These are phyloP conservation scores for Parotocinclus haroldoi DNA, from an alignment of 2,797 vertebrate genomes.

Conservation along the genomic window DNA sequence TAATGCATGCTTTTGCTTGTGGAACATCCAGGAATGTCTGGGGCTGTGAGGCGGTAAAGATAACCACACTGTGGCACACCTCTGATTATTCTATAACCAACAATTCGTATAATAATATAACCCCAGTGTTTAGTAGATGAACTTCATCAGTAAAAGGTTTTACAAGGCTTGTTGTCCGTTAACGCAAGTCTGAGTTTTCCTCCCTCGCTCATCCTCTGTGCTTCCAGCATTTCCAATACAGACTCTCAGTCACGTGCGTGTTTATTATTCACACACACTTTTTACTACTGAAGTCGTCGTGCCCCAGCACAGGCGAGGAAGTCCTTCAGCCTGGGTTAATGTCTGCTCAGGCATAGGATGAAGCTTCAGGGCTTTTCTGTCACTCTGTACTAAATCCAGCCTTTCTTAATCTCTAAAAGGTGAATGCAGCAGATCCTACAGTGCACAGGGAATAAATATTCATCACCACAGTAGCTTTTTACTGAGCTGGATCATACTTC, in stretches of 20 bases:
- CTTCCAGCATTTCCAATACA: not conserved
- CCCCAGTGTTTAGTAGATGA: too few relatives aligned
- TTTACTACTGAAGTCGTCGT: constrained; percentile 52
- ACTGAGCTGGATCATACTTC: too few relatives aligned
- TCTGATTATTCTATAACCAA: too few relatives aligned
- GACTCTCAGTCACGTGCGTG: constrained; percentile 9
- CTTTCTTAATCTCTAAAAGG: constrained; percentile 5
- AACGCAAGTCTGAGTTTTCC: too few relatives aligned
- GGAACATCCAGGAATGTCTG: too few relatives aligned
- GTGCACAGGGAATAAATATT: constrained; percentile 1
- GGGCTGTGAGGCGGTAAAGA: too few relatives aligned
- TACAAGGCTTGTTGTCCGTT: too few relatives aligned
- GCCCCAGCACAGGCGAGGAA: constrained; percentile 51
- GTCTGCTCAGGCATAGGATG: constrained; percentile 55
- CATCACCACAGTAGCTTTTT: not conserved
- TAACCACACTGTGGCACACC: too few relatives aligned
- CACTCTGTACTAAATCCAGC: constrained; percentile 29
- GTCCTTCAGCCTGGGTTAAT: constrained; percentile 67
- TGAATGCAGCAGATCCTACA: constrained; percentile 2
- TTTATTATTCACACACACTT: not conserved
- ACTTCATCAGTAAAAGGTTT: too few relatives aligned
- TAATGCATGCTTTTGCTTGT: too few relatives aligned
- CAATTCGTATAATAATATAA: too few relatives aligned
- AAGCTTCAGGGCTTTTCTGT: constrained; percentile 50
- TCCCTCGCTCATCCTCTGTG: too few relatives aligned